Conservation (phyloP, 2,888 invertebrate genomes). For the Andrena trimmerana region DNA sequence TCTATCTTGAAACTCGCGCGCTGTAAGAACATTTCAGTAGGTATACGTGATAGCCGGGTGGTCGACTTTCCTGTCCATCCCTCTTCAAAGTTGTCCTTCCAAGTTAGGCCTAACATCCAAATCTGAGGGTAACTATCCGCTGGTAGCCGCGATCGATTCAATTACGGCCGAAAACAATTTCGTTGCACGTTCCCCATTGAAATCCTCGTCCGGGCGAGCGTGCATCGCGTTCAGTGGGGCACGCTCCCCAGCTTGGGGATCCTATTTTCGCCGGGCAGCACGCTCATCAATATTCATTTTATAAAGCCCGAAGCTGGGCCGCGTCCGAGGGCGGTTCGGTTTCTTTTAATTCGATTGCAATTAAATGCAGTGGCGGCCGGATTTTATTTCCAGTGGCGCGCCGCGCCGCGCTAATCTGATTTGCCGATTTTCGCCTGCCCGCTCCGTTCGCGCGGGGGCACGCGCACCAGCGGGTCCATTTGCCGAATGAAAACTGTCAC, state of each 20-base stretch:
- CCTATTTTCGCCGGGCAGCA: not conserved
- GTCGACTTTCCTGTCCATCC: not conserved
- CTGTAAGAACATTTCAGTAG: not conserved
- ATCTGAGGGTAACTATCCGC: too few species aligned
- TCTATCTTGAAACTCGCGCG: not conserved
- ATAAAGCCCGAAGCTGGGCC: not conserved
- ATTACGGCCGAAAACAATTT: not conserved
- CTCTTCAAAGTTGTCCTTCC: not conserved
- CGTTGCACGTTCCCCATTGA: not conserved
- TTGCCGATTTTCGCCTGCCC: slow-evolving; percentile 11
- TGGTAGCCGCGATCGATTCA: not conserved
- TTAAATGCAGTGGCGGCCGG: not conserved
- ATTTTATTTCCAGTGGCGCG: not conserved
- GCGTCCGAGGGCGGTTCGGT: not conserved
- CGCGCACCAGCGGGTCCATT: slow-evolving; percentile 10
- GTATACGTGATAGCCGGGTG: too few species aligned
- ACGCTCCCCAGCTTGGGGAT: not conserved
- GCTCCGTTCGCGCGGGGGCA: not conserved
- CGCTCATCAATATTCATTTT: slow-evolving; percentile 13
- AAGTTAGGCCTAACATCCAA: too few species aligned
- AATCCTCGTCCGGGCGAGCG: not conserved
- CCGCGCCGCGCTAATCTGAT: slow-evolving; percentile 16
- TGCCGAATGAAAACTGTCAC: slow-evolving; percentile 39
- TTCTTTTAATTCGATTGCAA: slow-evolving; percentile 19
- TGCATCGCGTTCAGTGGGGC: not conserved